Conservation (phyloP, 2,888 invertebrate species). For the Tenodera sinensis region DNA sequence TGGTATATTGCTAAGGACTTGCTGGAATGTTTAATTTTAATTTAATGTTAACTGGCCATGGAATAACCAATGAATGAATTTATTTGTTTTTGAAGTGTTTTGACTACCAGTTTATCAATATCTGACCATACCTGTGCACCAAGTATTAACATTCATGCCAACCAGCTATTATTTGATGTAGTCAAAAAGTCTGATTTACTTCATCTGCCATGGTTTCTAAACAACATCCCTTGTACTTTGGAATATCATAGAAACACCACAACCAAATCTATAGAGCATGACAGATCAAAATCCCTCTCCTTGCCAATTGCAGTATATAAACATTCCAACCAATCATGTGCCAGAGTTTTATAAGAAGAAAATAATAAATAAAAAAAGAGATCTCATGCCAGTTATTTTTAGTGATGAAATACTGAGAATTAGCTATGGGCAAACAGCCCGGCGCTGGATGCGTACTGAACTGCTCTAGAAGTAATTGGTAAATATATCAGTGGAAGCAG, state of each 20-base stretch:
- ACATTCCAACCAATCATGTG: constrained; percentile 31
- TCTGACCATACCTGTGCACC: no score
- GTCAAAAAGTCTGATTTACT: no score
- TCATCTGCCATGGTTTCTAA: no score
- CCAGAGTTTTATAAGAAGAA: constrained; percentile 27
- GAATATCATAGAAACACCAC: neutral
- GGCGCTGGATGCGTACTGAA: neutral
- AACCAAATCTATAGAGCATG: neutral
- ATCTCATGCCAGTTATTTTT: constrained; percentile 29
- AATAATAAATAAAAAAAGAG: constrained; percentile 9
- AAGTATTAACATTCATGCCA: no score
- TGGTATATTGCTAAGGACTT: no score
- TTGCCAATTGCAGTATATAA: neutral
- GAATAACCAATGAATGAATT: no score
- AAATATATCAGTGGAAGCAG: constrained; percentile 25
- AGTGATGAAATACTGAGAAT: neutral
- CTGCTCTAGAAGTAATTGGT: neutral
- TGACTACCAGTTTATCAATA: no score
- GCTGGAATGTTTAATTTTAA: no score
- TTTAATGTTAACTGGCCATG: no score
- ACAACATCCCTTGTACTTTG: neutral
- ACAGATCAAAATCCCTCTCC: neutral
- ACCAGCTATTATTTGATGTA: no score
- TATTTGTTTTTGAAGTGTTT: no score
- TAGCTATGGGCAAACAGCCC: neutral